These are phyloP conservation scores for Silurus meridionalis DNA, from an alignment of 2,113 vertebrate genomes.

Conservation along the genomic window DNA sequence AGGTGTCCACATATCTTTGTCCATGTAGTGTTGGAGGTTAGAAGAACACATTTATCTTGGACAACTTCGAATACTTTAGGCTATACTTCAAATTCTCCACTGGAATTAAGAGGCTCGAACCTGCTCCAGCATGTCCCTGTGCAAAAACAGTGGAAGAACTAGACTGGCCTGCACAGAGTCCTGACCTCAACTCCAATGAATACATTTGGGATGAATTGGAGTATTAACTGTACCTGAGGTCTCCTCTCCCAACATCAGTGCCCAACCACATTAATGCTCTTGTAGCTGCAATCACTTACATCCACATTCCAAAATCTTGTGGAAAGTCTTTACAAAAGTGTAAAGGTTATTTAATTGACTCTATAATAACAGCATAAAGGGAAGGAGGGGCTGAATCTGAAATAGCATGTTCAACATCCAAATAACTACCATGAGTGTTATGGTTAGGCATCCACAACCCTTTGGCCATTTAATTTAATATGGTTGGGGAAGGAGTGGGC, in stretches of 20 bases:
- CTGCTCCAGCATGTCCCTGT: not conserved
- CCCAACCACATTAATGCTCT: not conserved
- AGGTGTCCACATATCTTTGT: too few species aligned
- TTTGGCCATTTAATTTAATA: too few species aligned
- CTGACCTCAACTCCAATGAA: not conserved
- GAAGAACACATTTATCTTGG: not conserved
- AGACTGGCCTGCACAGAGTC: not conserved
- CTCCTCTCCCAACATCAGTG: not conserved
- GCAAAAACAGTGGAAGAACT: too few species aligned
- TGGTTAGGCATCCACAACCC: too few species aligned
- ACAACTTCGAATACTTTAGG: not conserved
- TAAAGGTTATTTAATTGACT: not conserved
- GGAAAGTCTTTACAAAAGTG: not conserved
- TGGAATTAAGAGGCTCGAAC: not conserved
- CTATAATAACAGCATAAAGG: not conserved
- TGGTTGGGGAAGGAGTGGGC: too few species aligned
- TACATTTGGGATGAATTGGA: not conserved
- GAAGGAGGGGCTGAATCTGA: not conserved
- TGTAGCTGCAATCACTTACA: not conserved
- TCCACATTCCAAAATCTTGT: not conserved
- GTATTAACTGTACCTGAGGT: not conserved
- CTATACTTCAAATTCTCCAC: not conserved
- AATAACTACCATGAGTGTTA: too few species aligned
- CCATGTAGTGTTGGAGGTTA: not conserved
- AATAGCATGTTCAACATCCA: not conserved